Evolutionary conservation across 1,140 invertebrate genomes (phyloP).

Genomic region (Drosophila kohkoa): DNA sequence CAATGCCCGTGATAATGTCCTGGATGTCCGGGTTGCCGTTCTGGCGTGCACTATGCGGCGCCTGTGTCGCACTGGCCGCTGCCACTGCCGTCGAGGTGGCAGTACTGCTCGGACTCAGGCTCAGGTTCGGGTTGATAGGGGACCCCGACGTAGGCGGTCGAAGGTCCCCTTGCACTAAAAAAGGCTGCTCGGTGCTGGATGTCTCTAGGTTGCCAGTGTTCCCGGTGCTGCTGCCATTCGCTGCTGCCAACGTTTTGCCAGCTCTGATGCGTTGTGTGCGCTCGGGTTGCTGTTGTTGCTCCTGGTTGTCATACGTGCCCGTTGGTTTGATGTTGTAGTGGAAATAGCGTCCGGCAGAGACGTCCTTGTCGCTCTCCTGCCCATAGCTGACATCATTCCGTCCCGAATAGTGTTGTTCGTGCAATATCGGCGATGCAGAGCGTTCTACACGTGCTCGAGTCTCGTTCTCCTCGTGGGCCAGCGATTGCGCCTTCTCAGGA

Average conservation of each 20-base stretch:
- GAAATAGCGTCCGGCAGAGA: slow-evolving; percentile 74
- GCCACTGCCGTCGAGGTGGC: slow-evolving; percentile 46
- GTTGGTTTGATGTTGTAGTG: slow-evolving; percentile 84
- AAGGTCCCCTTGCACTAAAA: slow-evolving; percentile 84
- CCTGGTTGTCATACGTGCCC: slow-evolving; percentile 58
- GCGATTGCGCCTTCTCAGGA: slow-evolving; percentile 22
- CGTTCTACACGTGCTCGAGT: slow-evolving; percentile 70
- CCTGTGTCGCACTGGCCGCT: slow-evolving; percentile 68
- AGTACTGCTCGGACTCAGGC: slow-evolving; percentile 79
- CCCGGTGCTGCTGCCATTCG: slow-evolving; percentile 9
- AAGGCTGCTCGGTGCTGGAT: slow-evolving; percentile 64
- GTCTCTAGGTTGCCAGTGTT: background rate
- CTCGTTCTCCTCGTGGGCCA: slow-evolving; percentile 62
- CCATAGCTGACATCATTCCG: slow-evolving; percentile 70
- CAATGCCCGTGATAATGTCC: slow-evolving; percentile 95
- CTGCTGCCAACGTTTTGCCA: slow-evolving; percentile 57
- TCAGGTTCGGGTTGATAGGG: slow-evolving; percentile 79
- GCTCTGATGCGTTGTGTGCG: slow-evolving; percentile 59
- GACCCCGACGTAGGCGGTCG: slow-evolving; percentile 84
- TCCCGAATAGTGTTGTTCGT: slow-evolving; percentile 60
- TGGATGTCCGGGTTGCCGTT: slow-evolving; percentile 91
- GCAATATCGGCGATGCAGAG: slow-evolving; percentile 76
- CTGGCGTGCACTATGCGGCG: slow-evolving; percentile 76
- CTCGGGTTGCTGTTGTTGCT: slow-evolving; percentile 59
- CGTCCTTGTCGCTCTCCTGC: slow-evolving; percentile 63